Base-by-base conservation (phyloP, 64 coral and sea anemone genomes). In the Montipora capricornis region DNA sequence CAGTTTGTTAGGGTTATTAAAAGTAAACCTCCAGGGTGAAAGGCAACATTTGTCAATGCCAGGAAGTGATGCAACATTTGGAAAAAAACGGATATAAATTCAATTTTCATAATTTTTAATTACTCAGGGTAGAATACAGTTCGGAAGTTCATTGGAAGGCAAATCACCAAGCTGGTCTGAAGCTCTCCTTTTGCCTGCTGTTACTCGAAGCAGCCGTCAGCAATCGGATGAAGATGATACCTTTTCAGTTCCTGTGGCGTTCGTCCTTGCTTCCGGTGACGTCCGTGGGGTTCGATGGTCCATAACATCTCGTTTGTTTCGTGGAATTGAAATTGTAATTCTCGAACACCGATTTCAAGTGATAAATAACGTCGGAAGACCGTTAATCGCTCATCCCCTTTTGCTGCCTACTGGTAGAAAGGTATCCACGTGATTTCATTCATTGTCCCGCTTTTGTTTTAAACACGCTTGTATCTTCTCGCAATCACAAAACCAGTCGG, bases 291-390 rank as follows among this genome's bases (percentile, higher is more conserved):
- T 74, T 7, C 58, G 26, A 37, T 88, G 83, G 84, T 61, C 66
- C 16, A 68, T 93, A 13, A 80, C 92, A 66, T 88, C 84, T 79
- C 84, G 62, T 1, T 70, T 59, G 61, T 59, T 61, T 93, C 77
- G 87, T 58, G 92, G 92, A 66, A 78, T 93, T 24, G 16, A 59
- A 48, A 73, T 93, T 49, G 16, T 88, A 51, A 88, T 84, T 14
- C 6, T 93, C 66, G 79, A 88, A 22, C 83, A 88, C 45, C 78
- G 87, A 61, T 93, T 73, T 74, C 68, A 77, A 73, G 44, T 93
- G 11, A 77, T 93, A n/a, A 93, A 93, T 48, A 73, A 55, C 17
- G 44, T 49, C 57, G 82, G 84, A 26, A 87, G 53, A 16, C 83
- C 82, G 47, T 62, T 93, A 8, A 0, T 87, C 5, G 75, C 49